A percentile compares a stretch with the other conserved stretches of the same genome.
Conservation (phyloP, 2,888 invertebrate genomes). For the Aleiodes leptofemur region DNA sequence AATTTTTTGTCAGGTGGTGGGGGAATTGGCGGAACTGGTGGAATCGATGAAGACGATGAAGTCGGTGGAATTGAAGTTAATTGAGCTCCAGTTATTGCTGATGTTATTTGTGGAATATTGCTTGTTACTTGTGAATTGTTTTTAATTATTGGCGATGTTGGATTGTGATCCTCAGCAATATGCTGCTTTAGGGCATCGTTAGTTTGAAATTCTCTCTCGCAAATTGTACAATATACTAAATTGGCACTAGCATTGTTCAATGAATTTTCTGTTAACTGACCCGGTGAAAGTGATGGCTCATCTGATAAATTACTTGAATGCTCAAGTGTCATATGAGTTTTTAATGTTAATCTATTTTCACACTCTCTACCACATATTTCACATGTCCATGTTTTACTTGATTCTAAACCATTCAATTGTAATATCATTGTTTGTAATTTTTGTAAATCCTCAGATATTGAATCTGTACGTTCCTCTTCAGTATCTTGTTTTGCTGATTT, state of each 20-base stretch:
- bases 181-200: conserved; percentile 83
- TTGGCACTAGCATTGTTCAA: conserved; percentile 51
- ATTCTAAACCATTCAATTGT: conserved; percentile 89
- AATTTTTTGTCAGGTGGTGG: conserved; percentile 77
- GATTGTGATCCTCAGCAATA: conserved; percentile 81
- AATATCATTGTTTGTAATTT: conserved; percentile 94
- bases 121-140: conserved; percentile 18
- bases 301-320: conserved; percentile 76
- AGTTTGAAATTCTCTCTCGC: conserved; percentile 80
- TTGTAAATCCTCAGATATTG: conserved; percentile 90
- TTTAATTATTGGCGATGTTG: conserved; percentile 61
- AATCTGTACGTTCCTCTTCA: conserved; percentile 76
- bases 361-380: conserved; percentile 84
- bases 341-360: conserved; percentile 84
- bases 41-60: conserved; percentile 34
- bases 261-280: conserved; percentile 71
- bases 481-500: conserved; percentile 62
- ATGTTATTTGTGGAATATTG: conserved; percentile 51
- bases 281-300: conserved; percentile 61
- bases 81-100: conserved; percentile 24
- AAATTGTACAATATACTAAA: conserved; percentile 75
- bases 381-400: conserved; percentile 78
- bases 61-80: conserved; percentile 42
- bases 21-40: conserved; percentile 57
- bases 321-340: conserved; percentile 82